phyloP scores from a whole-genome alignment of 2,797 vertebrate genomes.

The Esox masquinongy region DNA sequence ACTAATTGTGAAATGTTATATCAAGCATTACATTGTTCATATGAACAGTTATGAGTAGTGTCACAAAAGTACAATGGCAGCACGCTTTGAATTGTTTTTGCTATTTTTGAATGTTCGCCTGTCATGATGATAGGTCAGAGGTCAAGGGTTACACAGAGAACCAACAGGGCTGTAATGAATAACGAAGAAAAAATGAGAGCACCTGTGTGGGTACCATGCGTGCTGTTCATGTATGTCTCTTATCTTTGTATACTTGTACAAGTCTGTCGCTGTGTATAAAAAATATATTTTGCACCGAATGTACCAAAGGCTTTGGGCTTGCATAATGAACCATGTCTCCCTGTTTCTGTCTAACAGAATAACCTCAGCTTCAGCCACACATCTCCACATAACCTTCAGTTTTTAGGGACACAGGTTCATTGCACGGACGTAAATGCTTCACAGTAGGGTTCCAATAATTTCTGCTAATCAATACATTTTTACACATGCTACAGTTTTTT shows the following conservation, averaged over 20 bases:
- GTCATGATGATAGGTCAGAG: conserved; percentile 61
- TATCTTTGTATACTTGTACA: conserved; percentile 79
- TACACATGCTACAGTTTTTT: conserved; percentile 41
- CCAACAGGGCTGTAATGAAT: conserved; percentile 62
- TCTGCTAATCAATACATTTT: conserved; percentile 34
- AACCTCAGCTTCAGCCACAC: conserved; percentile 32
- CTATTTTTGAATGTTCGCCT: conserved; percentile 62
- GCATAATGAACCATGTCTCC: conserved; percentile 65
- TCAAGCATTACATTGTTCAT: conserved; percentile 31
- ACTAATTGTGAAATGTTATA: neutral
- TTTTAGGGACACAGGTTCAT: conserved; percentile 41
- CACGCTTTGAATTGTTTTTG: conserved; percentile 52
- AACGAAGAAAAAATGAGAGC: conserved; percentile 62
- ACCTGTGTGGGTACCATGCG: conserved; percentile 69
- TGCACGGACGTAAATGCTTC: conserved; percentile 49
- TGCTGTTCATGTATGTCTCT: conserved; percentile 64
- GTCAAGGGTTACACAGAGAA: conserved; percentile 51
- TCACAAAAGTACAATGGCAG: conserved; percentile 53
- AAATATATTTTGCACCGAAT: conserved; percentile 92
- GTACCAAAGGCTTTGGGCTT: conserved; percentile 87
- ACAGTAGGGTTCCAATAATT: conserved; percentile 30
- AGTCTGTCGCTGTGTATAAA: conserved; percentile 79
- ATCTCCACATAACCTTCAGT: conserved; percentile 40
- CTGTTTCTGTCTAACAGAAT: conserved; percentile 50
- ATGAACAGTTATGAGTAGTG: conserved; percentile 41